Evolutionary conservation across 2,113 vertebrate species (phyloP).

Genomic region (Vombatus ursinus): DNA sequence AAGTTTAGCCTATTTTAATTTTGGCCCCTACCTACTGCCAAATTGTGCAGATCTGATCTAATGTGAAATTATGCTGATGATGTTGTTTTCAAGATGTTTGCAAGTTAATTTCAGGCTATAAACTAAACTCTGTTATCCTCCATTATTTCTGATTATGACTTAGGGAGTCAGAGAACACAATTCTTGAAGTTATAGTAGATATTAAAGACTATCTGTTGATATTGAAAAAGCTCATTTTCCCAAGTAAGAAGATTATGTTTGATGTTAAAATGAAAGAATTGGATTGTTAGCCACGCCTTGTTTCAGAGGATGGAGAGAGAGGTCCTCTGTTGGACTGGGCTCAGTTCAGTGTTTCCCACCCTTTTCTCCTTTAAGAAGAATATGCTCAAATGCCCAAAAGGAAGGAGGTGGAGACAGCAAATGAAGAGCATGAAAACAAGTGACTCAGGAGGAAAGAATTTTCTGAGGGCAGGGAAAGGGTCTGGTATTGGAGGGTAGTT

Average conservation of each 20-base stretch:
- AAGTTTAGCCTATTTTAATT: too few relatives aligned
- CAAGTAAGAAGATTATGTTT: neutral
- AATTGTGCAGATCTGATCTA: neutral
- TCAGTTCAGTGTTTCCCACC: slow-evolving; percentile 44
- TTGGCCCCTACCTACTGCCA: too few relatives aligned
- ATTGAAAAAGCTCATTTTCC: slow-evolving; percentile 23
- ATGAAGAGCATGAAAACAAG: slow-evolving; percentile 64
- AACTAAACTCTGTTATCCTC: neutral
- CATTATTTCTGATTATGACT: neutral
- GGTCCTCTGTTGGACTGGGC: neutral
- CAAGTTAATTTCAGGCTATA: neutral
- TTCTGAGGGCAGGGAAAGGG: slow-evolving; percentile 38
- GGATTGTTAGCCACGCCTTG: neutral
- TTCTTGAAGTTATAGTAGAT: neutral
- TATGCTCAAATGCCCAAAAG: slow-evolving; percentile 56
- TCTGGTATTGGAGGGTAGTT: neutral
- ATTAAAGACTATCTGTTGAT: neutral
- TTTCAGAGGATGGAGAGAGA: slow-evolving; percentile 45
- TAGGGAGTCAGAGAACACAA: neutral
- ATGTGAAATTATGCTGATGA: neutral
- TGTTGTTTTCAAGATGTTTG: slow-evolving; percentile 1
- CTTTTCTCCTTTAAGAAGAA: slow-evolving; percentile 54
- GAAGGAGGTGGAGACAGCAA: slow-evolving; percentile 65
- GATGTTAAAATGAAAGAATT: neutral
- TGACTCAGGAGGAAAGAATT: slow-evolving; percentile 67